Evolutionary conservation across 2,888 invertebrate genomes (phyloP).

Genomic region (Oscheius onirici): DNA sequence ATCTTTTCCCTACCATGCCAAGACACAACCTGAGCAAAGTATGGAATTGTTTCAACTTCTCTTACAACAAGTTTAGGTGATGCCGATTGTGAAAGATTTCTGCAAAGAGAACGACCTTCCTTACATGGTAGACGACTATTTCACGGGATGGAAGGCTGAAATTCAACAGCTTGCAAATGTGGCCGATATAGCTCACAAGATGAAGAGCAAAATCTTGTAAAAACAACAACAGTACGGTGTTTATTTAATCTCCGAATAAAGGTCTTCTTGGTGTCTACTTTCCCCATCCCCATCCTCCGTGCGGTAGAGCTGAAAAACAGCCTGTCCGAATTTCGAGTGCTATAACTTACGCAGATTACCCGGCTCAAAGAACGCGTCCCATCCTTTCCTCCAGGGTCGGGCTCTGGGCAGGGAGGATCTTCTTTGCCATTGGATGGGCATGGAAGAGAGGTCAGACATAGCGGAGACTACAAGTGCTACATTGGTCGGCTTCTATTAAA

Average conservation of each 20-base stretch:
- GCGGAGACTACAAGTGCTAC: neutral
- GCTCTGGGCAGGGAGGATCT: neutral
- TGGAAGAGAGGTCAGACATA: neutral
- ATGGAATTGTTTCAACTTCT: neutral
- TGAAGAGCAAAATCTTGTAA: conserved; percentile 38
- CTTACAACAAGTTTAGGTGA: conserved; percentile 43
- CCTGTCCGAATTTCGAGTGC: neutral
- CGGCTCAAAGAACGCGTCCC: conserved; percentile 10
- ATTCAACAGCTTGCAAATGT: conserved; percentile 65
- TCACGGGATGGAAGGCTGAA: conserved; percentile 65
- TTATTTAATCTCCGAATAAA: conserved; percentile 1
- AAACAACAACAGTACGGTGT: conserved; percentile 1
- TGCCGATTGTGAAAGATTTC: conserved; percentile 69
- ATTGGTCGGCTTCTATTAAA: no score
- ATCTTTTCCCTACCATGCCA: conserved; percentile 70
- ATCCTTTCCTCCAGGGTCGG: conserved; percentile 5
- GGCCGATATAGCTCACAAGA: conserved; percentile 59
- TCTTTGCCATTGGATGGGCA: conserved; percentile 7
- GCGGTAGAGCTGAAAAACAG: conserved; percentile 1
- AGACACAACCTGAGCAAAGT: conserved; percentile 64
- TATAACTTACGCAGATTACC: conserved; percentile 14
- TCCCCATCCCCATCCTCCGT: conserved; percentile 15
- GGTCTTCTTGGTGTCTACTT: neutral
- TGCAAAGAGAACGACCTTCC: conserved; percentile 65
- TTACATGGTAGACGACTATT: conserved; percentile 71